These are phyloP conservation scores for Grantiella picta DNA, from an alignment of 2,113 vertebrate genomes.

Conservation along the genomic window DNA sequence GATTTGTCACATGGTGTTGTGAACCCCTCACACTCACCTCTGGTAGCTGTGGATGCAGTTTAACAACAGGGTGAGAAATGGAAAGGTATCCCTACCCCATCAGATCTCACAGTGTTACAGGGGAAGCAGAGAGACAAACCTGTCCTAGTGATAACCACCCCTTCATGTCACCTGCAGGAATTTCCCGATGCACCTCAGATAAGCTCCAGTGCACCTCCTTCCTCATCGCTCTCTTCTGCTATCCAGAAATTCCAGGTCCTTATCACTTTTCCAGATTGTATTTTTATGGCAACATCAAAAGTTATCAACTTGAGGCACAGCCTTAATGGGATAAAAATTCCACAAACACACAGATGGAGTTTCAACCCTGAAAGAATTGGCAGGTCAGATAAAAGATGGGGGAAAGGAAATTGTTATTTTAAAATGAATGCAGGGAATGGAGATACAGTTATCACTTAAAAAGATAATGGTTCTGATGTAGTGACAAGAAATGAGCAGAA, in stretches of 20 bases:
- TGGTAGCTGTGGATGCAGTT: not conserved
- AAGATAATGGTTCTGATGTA: not conserved
- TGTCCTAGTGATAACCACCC: not conserved
- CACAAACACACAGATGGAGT: not conserved
- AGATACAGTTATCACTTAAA: not conserved
- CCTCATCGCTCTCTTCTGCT: not conserved
- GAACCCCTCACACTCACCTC: not conserved
- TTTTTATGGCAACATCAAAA: not conserved
- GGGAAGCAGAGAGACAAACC: not conserved
- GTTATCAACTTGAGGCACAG: not conserved
- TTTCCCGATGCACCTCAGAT: not conserved
- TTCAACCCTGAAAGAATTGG: not conserved
- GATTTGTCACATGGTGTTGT: not conserved
- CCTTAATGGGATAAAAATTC: not conserved
- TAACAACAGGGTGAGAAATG: accelerated
- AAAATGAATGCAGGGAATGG: not conserved
- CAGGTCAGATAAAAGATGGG: not conserved
- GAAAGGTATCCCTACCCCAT: not conserved
- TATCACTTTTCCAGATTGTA: not conserved
- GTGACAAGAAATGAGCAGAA: not conserved
- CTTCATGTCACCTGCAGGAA: not conserved
- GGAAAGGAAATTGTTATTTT: not conserved
- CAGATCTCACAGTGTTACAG: not conserved
- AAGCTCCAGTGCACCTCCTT: not conserved
- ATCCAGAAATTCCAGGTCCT: not conserved